Evolutionary conservation across 2,888 invertebrate genomes (phyloP), one percentile per base, ranked within the genome.

Genomic region (Chirona hameri): DNA sequence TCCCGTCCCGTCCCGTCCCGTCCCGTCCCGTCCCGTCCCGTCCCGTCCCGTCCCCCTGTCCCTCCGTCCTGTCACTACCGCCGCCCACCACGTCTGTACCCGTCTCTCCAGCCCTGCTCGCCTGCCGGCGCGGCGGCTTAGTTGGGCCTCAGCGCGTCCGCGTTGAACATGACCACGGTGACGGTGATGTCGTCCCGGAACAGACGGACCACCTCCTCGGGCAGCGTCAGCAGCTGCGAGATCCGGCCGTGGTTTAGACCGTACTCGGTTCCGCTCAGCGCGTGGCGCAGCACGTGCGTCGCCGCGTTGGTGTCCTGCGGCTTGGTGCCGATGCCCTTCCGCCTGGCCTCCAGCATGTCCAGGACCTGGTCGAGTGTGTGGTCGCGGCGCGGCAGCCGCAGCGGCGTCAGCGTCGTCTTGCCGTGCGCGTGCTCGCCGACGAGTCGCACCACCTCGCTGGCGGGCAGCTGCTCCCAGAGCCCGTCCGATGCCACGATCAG

Each of bases 181-280:
- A 98, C 93, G 0, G 98, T 97, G 84, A 99, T 99, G 88, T 99
- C 99, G 88, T 99, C 99, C 81, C 99, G 91, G 88, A 97, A 98
- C 87, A 94, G 91, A 83, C 98, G 91, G 65, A 95, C 94, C 29
- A 96, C 92, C 87, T 96, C 94, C 81, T 94, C 92, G 0, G 97
- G 93, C 86, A 97, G 89, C 72, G 95, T 94, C 82, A 98, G 90
- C 87, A 96, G 90, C 86, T 95, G 94, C 0, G 96, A 94, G 82
- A 98, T 89, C 87, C 94, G 92, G 10, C 92, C 91, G 87, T 98
- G 96, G 87, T 97, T 96, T 83, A 96, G 92, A 24, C 95, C 96
- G 86, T 93, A 95, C 86, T 96, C 96, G 0, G 95, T 94, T 39
- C 96, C 95, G 0, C 99, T 98, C 0, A 99, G 90, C 0, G 99